A percentile compares a stretch with the other conserved stretches of the same genome.
phyloP scores from a whole-genome alignment of 1,140 invertebrate genomes.

The Rhopalosiphum maidis region DNA sequence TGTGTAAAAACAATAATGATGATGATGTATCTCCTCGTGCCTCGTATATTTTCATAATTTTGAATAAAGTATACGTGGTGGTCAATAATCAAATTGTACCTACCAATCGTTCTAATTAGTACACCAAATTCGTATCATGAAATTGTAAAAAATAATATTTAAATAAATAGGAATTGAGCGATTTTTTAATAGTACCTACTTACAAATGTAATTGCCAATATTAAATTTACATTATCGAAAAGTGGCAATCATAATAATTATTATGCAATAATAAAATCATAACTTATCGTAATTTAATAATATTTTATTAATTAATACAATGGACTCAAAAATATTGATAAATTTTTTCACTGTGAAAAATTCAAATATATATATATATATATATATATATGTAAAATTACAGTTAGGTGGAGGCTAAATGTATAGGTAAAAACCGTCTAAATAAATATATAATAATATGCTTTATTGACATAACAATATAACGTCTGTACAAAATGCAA shows the following conservation, averaged over 20 bases:
- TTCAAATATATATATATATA: background rate
- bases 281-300: background rate
- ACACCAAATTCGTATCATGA: background rate
- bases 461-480: background rate
- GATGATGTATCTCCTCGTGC: background rate
- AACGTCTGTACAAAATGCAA: background rate
- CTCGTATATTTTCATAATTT: background rate
- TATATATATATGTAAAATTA: background rate
- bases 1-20: background rate
- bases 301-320: slow-evolving; percentile 1
- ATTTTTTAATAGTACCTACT: background rate
- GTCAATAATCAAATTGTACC: background rate
- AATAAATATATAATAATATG: background rate
- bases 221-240: background rate
- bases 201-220: background rate
- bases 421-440: background rate
- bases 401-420: background rate
- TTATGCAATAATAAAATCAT: background rate
- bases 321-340: background rate
- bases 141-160: background rate
- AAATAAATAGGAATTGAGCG: background rate
- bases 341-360: background rate
- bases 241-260: background rate
- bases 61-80: background rate
- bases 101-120: background rate